Evolutionary conservation across 92 coral and sea anemone genomes (phyloP).

Genomic region (Bergia sp.): DNA sequence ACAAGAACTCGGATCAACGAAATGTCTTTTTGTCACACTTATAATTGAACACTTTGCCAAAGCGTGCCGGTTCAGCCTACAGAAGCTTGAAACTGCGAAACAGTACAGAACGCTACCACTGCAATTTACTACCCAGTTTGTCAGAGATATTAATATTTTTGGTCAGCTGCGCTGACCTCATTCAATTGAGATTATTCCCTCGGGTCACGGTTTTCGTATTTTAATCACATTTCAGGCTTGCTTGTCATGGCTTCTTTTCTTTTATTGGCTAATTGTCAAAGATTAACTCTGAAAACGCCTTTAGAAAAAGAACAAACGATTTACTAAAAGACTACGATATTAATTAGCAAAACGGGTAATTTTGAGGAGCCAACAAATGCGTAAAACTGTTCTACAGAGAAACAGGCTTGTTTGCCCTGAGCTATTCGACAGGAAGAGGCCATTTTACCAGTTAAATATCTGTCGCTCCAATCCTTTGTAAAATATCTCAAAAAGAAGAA

Average conservation of each 20-base stretch:
- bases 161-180: not conserved
- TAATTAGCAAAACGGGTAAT: not conserved
- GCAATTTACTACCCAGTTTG: constrained; percentile 12
- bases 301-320: constrained; percentile 8
- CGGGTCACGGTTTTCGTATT: constrained; percentile 17
- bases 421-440: not conserved
- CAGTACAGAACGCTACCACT: not conserved
- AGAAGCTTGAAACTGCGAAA: not conserved
- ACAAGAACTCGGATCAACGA: not conserved
- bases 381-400: not conserved
- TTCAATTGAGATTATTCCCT: constrained; percentile 4
- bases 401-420: not conserved
- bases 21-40: not conserved
- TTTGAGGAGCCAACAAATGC: not conserved
- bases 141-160: not conserved
- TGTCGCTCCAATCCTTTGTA: constrained; percentile 30
- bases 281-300: constrained; percentile 20
- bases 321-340: not conserved
- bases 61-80: not conserved
- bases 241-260: not conserved
- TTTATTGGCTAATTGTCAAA: constrained; percentile 9
- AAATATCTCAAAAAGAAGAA: constrained; percentile 32
- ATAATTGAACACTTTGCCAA: not conserved
- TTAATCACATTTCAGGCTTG: not conserved
- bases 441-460: not conserved